A percentile compares a stretch with the other conserved stretches of the same genome.
Evolutionary conservation across 1,140 invertebrate genomes (phyloP).

Genomic region (Oreohelix idahoensis): DNA sequence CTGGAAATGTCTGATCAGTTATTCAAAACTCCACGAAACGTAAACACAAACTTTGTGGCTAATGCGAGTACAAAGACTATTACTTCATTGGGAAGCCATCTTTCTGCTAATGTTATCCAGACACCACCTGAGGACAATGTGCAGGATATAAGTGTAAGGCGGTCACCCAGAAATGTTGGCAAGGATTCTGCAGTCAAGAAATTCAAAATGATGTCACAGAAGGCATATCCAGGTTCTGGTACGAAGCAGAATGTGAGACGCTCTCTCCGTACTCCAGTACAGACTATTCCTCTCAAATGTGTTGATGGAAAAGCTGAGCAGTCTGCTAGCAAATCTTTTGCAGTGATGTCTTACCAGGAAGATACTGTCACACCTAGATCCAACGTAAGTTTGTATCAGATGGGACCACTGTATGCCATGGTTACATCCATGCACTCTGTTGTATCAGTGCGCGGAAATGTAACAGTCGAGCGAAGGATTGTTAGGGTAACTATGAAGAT

Average conservation of each 20-base stretch:
- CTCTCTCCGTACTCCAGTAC: constrained; percentile 7
- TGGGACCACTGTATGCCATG: too few species aligned
- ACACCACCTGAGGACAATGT: not conserved
- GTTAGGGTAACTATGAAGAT: too few species aligned
- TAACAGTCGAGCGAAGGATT: too few species aligned
- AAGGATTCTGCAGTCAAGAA: not conserved
- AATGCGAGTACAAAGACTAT: not conserved
- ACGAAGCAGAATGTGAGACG: not conserved
- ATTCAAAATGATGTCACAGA: not conserved
- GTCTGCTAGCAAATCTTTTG: not conserved
- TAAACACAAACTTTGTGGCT: not conserved
- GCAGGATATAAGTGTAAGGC: not conserved
- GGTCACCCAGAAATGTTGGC: not conserved
- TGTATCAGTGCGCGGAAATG: too few species aligned
- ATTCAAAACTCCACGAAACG: too few species aligned
- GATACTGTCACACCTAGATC: not conserved
- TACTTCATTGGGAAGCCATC: too few species aligned
- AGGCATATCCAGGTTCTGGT: not conserved
- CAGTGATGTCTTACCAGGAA: not conserved
- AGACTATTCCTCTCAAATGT: not conserved
- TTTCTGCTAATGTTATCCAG: not conserved
- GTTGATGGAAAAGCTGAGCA: not conserved
- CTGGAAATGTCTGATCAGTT: too few species aligned
- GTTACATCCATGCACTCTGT: too few species aligned
- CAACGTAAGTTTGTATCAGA: constrained; percentile 17